Conservation (phyloP, 2,797 vertebrate species). For the Leuciscus waleckii region DNA sequence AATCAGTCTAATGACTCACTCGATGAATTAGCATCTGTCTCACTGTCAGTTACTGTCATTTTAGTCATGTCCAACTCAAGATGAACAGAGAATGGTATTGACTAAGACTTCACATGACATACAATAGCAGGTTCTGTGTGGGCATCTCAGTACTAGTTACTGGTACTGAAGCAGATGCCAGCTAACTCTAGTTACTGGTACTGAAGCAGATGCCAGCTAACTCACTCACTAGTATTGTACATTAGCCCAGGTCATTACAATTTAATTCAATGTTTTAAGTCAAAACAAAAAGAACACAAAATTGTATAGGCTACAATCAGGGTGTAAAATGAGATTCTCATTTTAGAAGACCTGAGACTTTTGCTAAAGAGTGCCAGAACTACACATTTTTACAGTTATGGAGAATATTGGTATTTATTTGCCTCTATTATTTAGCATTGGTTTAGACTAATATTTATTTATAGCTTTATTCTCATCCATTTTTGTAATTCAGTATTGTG, state of each 20-base stretch:
- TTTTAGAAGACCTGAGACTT: not conserved
- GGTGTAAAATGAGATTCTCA: not conserved
- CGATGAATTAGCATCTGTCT: not conserved
- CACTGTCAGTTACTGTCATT: not conserved
- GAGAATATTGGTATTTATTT: not conserved
- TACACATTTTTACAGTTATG: not conserved
- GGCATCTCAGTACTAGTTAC: not conserved
- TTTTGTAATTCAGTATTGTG: not conserved
- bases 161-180: not conserved
- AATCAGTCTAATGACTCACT: conserved; percentile 24
- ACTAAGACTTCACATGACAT: not conserved
- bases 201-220: not conserved
- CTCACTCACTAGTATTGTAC: not conserved
- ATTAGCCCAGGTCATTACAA: not conserved
- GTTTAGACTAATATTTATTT: not conserved
- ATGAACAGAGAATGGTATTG: not conserved
- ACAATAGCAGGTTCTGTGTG: not conserved
- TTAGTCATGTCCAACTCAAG: conserved; percentile 8
- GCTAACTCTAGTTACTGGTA: not conserved
- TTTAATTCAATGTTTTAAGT: not conserved
- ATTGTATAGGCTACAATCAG: not conserved
- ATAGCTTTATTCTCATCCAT: not conserved
- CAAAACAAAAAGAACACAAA: not conserved
- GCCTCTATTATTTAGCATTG: not conserved
- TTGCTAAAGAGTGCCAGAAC: not conserved